Conservation (phyloP, 1,140 invertebrate species). For the Leguminivora glycinivorella region DNA sequence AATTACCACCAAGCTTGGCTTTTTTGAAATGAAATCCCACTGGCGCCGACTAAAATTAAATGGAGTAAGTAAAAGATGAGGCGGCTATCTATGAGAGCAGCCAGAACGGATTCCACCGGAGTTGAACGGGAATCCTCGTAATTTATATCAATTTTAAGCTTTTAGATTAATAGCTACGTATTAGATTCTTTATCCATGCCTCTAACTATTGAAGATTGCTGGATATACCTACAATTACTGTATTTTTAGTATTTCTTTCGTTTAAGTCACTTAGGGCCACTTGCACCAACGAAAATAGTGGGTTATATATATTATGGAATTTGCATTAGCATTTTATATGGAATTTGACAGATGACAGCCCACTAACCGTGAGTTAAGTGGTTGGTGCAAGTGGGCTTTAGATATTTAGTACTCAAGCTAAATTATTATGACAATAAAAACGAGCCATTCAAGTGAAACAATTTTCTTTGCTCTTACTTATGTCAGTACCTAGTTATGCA, state of each 20-base stretch:
- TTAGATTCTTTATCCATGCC: neutral
- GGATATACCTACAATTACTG: too few relatives aligned
- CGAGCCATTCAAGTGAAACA: too few relatives aligned
- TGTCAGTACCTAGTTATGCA: conserved; percentile 17
- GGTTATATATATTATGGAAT: too few relatives aligned
- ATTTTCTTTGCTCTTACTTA: neutral
- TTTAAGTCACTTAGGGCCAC: too few relatives aligned
- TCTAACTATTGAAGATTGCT: neutral
- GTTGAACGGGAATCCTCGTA: neutral
- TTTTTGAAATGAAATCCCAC: neutral
- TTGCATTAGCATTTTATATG: too few relatives aligned
- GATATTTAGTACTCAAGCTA: too few relatives aligned
- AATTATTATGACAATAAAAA: too few relatives aligned
- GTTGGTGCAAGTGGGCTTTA: too few relatives aligned
- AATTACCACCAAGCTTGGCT: neutral
- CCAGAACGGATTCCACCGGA: conserved; percentile 5
- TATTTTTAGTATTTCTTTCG: too few relatives aligned
- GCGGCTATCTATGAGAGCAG: conserved; percentile 6
- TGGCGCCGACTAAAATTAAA: conserved; percentile 3
- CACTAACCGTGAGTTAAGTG: too few relatives aligned
- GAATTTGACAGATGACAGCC: too few relatives aligned
- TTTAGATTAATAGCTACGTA: conserved; percentile 9
- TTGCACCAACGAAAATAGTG: too few relatives aligned
- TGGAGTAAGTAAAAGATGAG: conserved; percentile 10
- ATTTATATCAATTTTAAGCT: conserved; percentile 28